Evolutionary conservation across 2,888 invertebrate species (phyloP), one percentile per base, ranked within the genome.

Genomic region (Lapara coniferarum): DNA sequence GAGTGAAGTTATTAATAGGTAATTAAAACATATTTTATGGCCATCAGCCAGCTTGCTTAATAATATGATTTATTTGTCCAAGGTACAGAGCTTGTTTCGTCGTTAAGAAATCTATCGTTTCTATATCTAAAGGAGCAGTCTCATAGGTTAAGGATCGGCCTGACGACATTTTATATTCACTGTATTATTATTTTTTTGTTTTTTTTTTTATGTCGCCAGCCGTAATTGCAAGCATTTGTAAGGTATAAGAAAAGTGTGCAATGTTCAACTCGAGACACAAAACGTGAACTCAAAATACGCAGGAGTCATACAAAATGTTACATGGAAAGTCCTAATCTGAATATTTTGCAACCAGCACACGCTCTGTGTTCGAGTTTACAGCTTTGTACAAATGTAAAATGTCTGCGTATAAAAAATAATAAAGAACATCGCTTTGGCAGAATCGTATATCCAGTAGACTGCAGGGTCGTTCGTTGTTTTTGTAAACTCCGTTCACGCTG

Each of bases 241-340:
- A 86, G 87, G 81, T 84, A 86, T 89, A 87, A 89, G 83, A 89
- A 93, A 91, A 86, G 90, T 94, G 94, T 93, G 94, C 94, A 93
- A 89, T 81, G 87, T 88, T 87, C 87, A 91, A 92, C 90, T 89
- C 80, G 80, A 81, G 75, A 83, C 88, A 87, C 89, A 89, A 88
- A 93, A 89, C 90, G 89, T 90, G 90, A 88, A 89, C 88, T 85
- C 89, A 90, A 91, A 93, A 89, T 91, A 93, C 84, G 89, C 91
- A 90, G 85, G 76, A 70, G 74, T 74, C 55, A 68, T 46, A 14
- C 46, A 46, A 16, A 59, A 44, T 10, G 1, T 14, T 52, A 55
- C 10, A 55, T 19, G 66, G 69, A 71, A 78, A 73, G 63, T 49
- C 63, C 72, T 76, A 77, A 71, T 76, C 85, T 89, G 89, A 89